A percentile compares a stretch with the other conserved stretches of the same genome.
phyloP scores from a whole-genome alignment of 2,113 vertebrate species.

The Ifrita kowaldi region DNA sequence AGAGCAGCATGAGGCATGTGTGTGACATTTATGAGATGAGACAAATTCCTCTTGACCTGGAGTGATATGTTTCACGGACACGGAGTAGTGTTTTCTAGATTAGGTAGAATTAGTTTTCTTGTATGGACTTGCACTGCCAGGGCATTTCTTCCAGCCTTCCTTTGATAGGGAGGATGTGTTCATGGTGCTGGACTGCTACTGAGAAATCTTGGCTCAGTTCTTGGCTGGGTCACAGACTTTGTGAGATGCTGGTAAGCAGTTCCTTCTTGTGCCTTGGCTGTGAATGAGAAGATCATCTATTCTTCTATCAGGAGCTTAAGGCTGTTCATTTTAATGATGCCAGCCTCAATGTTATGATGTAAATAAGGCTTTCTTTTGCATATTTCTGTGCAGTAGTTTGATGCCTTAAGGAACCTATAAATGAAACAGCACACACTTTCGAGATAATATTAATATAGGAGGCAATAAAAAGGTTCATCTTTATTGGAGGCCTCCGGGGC shows the following conservation, averaged over 20 bases:
- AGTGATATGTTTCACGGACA: neutral
- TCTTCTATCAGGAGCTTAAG: neutral
- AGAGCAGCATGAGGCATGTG: rapidly evolving
- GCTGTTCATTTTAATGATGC: neutral
- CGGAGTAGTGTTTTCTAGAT: neutral
- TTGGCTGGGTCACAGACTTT: neutral
- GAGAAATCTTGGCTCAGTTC: neutral
- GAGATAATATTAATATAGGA: neutral
- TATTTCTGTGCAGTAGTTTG: neutral
- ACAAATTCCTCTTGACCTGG: neutral
- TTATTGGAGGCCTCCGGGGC: neutral
- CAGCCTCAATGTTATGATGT: neutral
- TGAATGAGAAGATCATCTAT: neutral
- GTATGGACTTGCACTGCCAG: neutral
- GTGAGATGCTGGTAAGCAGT: neutral
- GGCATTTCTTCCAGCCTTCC: neutral
- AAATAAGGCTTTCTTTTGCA: neutral
- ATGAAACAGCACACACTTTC: neutral
- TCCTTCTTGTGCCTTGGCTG: neutral
- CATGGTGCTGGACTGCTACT: neutral
- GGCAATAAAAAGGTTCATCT: neutral
- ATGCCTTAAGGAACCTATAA: neutral
- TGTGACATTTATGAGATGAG: neutral
- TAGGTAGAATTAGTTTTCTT: neutral
- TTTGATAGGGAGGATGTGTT: neutral